Conservation (phyloP, 2,113 vertebrate species). For the Perccottus glenii region DNA sequence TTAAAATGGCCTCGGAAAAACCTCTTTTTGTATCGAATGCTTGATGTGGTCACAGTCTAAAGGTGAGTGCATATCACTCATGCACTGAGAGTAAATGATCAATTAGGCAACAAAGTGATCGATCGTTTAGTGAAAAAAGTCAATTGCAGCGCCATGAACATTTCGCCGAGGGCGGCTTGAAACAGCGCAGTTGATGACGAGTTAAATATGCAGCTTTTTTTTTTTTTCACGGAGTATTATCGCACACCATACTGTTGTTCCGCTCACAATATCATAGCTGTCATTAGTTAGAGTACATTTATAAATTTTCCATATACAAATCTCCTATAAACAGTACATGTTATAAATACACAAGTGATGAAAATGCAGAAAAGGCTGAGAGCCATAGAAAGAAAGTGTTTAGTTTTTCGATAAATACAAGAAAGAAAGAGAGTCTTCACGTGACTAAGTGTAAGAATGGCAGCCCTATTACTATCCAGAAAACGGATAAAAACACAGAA, state of each 20-base stretch:
- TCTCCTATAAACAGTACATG: slow-evolving; percentile 73
- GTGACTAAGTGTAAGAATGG: slow-evolving; percentile 49
- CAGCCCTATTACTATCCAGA: slow-evolving; percentile 72
- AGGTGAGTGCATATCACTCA: slow-evolving; percentile 51
- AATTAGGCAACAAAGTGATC: slow-evolving; percentile 67
- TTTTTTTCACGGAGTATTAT: slow-evolving; percentile 39
- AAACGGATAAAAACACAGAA: slow-evolving; percentile 67
- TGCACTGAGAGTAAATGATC: slow-evolving; percentile 43
- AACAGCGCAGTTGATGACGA: slow-evolving; percentile 62
- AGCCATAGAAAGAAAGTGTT: slow-evolving; percentile 61
- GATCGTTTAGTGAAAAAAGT: slow-evolving; percentile 34
- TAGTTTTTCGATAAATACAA: slow-evolving; percentile 68
- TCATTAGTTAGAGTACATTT: slow-evolving; percentile 76
- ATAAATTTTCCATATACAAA: slow-evolving; percentile 72
- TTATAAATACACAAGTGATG: slow-evolving; percentile 74
- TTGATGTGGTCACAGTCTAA: slow-evolving; percentile 54
- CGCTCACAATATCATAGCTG: slow-evolving; percentile 74
- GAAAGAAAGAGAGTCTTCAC: slow-evolving; percentile 47
- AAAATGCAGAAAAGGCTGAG: slow-evolving; percentile 56
- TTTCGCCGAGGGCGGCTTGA: slow-evolving; percentile 24
- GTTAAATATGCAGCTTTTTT: slow-evolving; percentile 62
- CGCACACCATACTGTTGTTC: slow-evolving; percentile 49
- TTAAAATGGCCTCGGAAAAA: slow-evolving; percentile 47
- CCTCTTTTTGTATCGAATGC: slow-evolving; percentile 18
- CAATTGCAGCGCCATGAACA: slow-evolving; percentile 31